Evolutionary conservation across 2,797 vertebrate species (phyloP).

Genomic region (Syncerus caffer): DNA sequence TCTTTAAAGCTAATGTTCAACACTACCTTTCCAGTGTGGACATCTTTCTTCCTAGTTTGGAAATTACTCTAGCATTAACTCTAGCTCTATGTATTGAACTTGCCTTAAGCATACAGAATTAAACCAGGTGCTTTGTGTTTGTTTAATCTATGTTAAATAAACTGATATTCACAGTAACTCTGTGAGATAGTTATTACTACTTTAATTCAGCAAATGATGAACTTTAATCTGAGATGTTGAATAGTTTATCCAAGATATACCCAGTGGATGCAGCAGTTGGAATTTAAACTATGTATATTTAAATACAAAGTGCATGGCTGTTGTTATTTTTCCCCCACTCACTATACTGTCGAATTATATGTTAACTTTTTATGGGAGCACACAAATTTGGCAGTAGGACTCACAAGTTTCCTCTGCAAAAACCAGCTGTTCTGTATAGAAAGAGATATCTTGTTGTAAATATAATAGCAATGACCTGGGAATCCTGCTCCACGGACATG

Average conservation of each 20-base stretch:
- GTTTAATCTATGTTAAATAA: background rate
- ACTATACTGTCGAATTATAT: background rate
- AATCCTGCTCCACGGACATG: accelerated
- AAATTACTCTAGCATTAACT: background rate
- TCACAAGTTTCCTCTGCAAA: background rate
- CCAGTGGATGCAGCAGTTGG: background rate
- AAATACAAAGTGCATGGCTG: background rate
- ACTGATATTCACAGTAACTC: background rate
- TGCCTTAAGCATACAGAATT: background rate
- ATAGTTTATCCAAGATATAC: background rate
- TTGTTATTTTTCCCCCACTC: background rate
- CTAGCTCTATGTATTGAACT: background rate
- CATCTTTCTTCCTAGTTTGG: background rate
- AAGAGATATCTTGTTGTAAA: background rate
- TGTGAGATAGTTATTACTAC: background rate
- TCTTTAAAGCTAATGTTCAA: background rate
- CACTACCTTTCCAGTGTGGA: background rate
- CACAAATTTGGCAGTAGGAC: background rate
- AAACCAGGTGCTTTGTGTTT: background rate
- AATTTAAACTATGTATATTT: background rate
- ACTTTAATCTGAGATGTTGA: background rate
- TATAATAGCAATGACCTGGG: background rate
- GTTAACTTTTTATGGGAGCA: background rate
- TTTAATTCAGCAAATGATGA: slow-evolving; percentile 1
- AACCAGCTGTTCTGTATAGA: background rate